phyloP scores from a whole-genome alignment of 1,140 invertebrate genomes.

The Bombus turneri region DNA sequence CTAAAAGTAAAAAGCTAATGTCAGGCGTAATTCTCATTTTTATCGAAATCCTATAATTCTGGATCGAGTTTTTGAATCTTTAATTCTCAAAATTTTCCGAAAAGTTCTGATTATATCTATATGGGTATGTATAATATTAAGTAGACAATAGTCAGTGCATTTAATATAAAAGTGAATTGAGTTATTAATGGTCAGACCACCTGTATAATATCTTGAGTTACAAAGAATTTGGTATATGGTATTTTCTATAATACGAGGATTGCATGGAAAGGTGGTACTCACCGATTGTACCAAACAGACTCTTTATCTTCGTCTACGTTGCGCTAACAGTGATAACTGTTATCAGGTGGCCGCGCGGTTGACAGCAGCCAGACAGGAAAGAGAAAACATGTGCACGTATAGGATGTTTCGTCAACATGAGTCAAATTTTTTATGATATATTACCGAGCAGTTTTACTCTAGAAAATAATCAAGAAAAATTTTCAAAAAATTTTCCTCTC shows the following conservation, averaged over 20 bases:
- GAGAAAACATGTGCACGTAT: slow-evolving; percentile 3
- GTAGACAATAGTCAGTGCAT: no score
- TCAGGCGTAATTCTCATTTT: background rate
- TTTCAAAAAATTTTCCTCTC: background rate
- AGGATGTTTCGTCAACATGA: slow-evolving; percentile 15
- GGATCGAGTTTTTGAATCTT: background rate
- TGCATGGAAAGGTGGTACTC: slow-evolving; percentile 3
- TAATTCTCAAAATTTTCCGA: background rate
- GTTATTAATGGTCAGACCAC: background rate
- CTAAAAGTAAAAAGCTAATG: background rate
- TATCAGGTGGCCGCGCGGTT: slow-evolving; percentile 40
- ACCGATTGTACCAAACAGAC: slow-evolving; percentile 42
- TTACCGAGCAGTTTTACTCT: background rate
- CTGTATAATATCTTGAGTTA: background rate
- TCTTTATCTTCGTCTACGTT: slow-evolving; percentile 40
- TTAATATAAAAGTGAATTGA: background rate
- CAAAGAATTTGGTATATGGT: background rate
- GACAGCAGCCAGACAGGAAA: slow-evolving; percentile 34
- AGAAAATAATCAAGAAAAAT: background rate
- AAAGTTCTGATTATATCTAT: background rate
- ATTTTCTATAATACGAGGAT: background rate
- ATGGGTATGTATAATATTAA: background rate
- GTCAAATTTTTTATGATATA: background rate
- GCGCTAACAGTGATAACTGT: slow-evolving; percentile 41
- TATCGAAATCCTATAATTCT: background rate